Evolutionary conservation across 2,113 vertebrate genomes (phyloP).

Genomic region (Nansenia antarctica): DNA sequence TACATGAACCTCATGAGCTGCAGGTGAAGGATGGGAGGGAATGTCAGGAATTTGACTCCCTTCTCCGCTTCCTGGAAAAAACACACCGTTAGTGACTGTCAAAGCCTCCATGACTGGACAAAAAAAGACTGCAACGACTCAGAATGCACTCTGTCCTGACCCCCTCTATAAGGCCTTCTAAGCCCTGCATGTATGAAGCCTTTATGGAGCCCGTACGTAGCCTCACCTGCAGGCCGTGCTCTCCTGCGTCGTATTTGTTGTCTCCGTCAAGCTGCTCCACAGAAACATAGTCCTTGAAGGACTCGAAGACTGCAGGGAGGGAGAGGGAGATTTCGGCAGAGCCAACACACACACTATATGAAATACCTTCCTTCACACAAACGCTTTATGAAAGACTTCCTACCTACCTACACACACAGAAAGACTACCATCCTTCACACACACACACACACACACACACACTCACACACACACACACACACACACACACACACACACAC

Average conservation of each 20-base stretch:
- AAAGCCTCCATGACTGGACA: neutral
- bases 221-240: conserved; percentile 95
- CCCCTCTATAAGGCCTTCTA: neutral
- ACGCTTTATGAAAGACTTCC: too few relatives aligned
- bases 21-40: conserved; percentile 96
- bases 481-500: too few relatives aligned
- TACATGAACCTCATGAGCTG: conserved; percentile 99
- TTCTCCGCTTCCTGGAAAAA: conserved; percentile 93
- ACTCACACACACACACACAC: too few relatives aligned
- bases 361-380: too few relatives aligned
- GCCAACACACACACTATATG: too few relatives aligned
- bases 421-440: too few relatives aligned
- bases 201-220: neutral
- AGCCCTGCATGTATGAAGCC: neutral
- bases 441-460: too few relatives aligned
- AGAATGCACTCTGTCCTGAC: neutral
- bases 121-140: neutral
- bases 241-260: conserved; percentile 98
- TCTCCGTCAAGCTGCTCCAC: conserved; percentile 98
- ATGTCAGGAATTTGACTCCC: conserved; percentile 95
- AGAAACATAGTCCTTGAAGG: conserved; percentile 98
- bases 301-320: conserved; percentile 89
- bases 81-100: conserved; percentile 18
- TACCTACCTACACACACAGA: too few relatives aligned
- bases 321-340: neutral